Evolutionary conservation across 2,113 vertebrate genomes (phyloP), one percentile per base, ranked within the genome.

Genomic region (Oryzias celebensis): DNA sequence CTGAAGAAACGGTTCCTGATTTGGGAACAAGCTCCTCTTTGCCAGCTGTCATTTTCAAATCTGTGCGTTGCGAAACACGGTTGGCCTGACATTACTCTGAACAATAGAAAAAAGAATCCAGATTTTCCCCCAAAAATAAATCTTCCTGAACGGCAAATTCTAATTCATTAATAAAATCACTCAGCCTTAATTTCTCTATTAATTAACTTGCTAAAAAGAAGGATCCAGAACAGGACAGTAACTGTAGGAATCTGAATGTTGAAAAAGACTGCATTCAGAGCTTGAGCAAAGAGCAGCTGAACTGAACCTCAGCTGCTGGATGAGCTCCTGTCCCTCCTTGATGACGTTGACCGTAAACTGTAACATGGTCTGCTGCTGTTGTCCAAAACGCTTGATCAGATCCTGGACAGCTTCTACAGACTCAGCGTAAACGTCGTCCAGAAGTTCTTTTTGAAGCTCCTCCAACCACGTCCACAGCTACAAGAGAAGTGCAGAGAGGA

Each of bases 391-490:
- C 77, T 98, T 98, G 90, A 98, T 98, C 82, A 99, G 93, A 64
- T 99, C 97, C 86, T 99, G 97, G 47, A 99, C 97, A 0, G 97
- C 97, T 84, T 98, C 97, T 88, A 98, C 97, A 0, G 97, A 99
- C 87, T 99, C 97, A 0, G 97, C 97, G 0, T 99, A 99, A 55
- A 98, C 97, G 64, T 99, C 97, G 31, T 99, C 97, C 84, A 99
- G 90, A 68, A 99, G 91, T 67, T 99, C 97, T 82, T 99, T 99
- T 91, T 99, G 97, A 4, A 99, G 91, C 70, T 99, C 97, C 85
- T 99, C 97, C 85, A 99, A 93, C 97, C 97, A 99, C 0, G 97
- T 95, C 97, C 97, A 99, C 67, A 99, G 90, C 97, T 99, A 62
- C 18, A 47, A 50, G 16, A 22, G 28, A 48, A 48, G 15, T 15